Percentiles rank a stretch among this genome's conserved stretches.
Evolutionary conservation across 2,888 invertebrate genomes (phyloP).

Genomic region (Sinotaia quadrata): DNA sequence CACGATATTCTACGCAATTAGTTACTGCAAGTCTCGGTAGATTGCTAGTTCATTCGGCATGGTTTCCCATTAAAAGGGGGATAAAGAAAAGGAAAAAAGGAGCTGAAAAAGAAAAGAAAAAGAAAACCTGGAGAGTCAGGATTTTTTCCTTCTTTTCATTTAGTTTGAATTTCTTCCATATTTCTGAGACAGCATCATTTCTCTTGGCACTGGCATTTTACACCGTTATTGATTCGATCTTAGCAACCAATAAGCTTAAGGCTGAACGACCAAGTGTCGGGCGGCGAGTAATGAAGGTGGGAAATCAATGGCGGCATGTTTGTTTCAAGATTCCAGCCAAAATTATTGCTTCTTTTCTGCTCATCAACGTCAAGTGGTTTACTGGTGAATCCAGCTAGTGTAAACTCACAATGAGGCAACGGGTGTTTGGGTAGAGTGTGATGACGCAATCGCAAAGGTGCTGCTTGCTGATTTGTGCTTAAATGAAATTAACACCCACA

Average conservation of each 20-base stretch:
- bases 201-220: slow-evolving; percentile 32
- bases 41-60: slow-evolving; percentile 16
- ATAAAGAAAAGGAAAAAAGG: too few relatives aligned
- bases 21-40: slow-evolving; percentile 21
- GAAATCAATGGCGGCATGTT: slow-evolving; percentile 41
- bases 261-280: slow-evolving; percentile 32
- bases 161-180: slow-evolving; percentile 45
- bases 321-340: slow-evolving; percentile 38
- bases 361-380: slow-evolving; percentile 20
- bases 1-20: slow-evolving; percentile 37
- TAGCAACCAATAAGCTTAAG: slow-evolving; percentile 43
- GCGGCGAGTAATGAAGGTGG: slow-evolving; percentile 39
- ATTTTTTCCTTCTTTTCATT: too few relatives aligned
- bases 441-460: too few relatives aligned
- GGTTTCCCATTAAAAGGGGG: too few relatives aligned
- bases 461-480: too few relatives aligned
- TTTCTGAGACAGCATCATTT: slow-evolving; percentile 40
- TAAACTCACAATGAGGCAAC: not conserved
- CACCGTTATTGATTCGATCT: slow-evolving; percentile 43
- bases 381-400: too few relatives aligned
- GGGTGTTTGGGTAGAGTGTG: not conserved
- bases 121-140: too few relatives aligned
- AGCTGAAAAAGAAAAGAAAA: too few relatives aligned
- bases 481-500: too few relatives aligned
- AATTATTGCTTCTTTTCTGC: slow-evolving; percentile 23